Base-by-base conservation (phyloP, 2,888 invertebrate species). In the Meiosimyza decipiens region DNA sequence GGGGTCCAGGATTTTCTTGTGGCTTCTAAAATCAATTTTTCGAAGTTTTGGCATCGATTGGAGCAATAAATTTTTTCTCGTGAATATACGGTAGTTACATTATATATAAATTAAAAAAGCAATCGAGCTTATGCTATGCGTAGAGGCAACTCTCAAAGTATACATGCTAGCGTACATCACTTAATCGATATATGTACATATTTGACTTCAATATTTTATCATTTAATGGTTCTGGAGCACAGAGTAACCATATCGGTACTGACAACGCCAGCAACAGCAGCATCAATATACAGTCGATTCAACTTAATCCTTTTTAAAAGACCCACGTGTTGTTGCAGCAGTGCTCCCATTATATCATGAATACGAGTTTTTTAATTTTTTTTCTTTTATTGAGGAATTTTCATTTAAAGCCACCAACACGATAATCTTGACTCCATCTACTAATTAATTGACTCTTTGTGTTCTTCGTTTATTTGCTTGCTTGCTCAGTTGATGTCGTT, bases 381-480 rank as follows among this genome's bases (percentile, higher is more conserved):
- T 59, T 60, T 67, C 59, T 40, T 71, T 50, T 64, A 60, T 62
- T 57, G 65, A 73, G 69, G 60, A 65, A 33, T 65, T 65, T 15
- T 65, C 13, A 62, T 62, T 62, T 62, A 15, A 51, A 73, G 60
- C 73, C 62, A 50, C 64, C 60, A 81, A 83, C 82, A 33, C 59
- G 80, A 83, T 84, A 86, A 86, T 86, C 86, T 82, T 80, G 81
- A 80, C 81, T 83, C 80, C 82, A 86, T 86, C 86, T 86, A 82
- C 86, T 86, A 86, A 86, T 86, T 86, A 86, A 86, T 86, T 86
- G 86, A 86, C 85, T 86, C 85, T 86, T 85, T 83, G 84, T 85
- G 86, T 86, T 82, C 78, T 75, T 71, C 59, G 67, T 54, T 50
- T 67, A 22, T n/a, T 57, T 60, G 13, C 51, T 65, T 54, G 16